These are phyloP conservation scores for Calyptommatus sinebrachiatus DNA, from an alignment of 2,113 vertebrate species.

Conservation along the genomic window DNA sequence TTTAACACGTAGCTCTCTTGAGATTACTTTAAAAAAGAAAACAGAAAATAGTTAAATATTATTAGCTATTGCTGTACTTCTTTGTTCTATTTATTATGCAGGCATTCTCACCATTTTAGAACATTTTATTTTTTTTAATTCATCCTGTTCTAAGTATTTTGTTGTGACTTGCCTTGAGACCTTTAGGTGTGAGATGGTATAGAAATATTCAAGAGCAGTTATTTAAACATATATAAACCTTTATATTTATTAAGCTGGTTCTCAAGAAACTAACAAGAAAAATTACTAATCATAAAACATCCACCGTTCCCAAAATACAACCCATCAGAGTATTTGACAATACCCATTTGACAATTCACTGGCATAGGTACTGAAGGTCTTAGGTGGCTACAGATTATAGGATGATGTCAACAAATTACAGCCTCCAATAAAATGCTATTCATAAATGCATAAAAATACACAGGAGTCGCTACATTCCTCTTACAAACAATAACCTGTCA, in stretches of 20 bases:
- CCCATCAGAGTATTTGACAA: not conserved
- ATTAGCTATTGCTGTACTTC: not conserved
- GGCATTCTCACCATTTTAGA: no score
- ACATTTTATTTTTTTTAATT: no score
- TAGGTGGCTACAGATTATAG: no score
- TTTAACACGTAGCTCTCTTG: not conserved
- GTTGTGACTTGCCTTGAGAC: no score
- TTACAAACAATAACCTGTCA: not conserved
- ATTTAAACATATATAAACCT: not conserved
- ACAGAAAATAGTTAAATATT: not conserved
- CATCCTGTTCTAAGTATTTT: no score
- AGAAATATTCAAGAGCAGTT: no score
- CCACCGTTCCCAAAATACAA: not conserved
- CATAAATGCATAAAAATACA: not conserved
- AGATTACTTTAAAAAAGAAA: not conserved
- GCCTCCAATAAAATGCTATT: not conserved
- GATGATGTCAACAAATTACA: accelerated
- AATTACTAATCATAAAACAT: accelerated
- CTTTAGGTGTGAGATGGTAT: no score
- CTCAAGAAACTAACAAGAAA: not conserved
- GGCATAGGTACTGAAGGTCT: not conserved
- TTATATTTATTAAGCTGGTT: not conserved
- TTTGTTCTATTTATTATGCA: not conserved
- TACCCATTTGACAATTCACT: not conserved
- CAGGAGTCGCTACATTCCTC: not conserved